A percentile compares a stretch with the other conserved stretches of the same genome.
phyloP scores from a whole-genome alignment of 2,113 vertebrate species.

The Eptesicus fuscus region DNA sequence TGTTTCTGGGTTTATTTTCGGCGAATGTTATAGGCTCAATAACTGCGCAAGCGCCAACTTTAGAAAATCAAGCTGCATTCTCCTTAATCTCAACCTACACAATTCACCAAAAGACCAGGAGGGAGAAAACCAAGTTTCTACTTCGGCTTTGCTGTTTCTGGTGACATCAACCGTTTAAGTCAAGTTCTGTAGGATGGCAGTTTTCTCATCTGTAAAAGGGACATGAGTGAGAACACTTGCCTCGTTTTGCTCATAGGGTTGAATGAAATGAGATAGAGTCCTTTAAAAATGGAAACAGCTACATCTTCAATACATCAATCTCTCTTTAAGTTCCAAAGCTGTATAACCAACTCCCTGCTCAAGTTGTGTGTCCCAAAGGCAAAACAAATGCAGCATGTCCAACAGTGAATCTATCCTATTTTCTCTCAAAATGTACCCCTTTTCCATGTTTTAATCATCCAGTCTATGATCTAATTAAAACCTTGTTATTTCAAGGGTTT shows the following conservation, averaged over 20 bases:
- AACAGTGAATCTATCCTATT: background rate
- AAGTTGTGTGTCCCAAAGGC: background rate
- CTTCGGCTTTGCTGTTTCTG: background rate
- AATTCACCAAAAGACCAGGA: background rate
- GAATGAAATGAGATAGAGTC: background rate
- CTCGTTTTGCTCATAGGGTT: background rate
- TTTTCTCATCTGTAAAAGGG: background rate
- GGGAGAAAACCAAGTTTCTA: background rate
- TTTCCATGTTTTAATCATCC: background rate
- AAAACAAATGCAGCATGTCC: background rate
- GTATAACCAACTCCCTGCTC: background rate
- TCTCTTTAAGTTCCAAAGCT: background rate
- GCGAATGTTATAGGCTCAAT: background rate
- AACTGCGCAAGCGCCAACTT: background rate
- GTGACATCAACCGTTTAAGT: background rate
- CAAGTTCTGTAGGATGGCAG: background rate
- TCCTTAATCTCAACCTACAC: background rate
- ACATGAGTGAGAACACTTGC: background rate
- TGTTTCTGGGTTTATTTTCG: conserved; percentile 1
- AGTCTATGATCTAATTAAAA: background rate
- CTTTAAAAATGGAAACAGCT: background rate
- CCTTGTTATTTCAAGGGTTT: background rate
- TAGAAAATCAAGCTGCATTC: background rate
- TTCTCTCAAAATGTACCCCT: background rate
- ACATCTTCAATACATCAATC: background rate